These are phyloP conservation scores for Melanotaenia parkinsoni DNA, from an alignment of 2,797 vertebrate species.

Conservation along the genomic window DNA sequence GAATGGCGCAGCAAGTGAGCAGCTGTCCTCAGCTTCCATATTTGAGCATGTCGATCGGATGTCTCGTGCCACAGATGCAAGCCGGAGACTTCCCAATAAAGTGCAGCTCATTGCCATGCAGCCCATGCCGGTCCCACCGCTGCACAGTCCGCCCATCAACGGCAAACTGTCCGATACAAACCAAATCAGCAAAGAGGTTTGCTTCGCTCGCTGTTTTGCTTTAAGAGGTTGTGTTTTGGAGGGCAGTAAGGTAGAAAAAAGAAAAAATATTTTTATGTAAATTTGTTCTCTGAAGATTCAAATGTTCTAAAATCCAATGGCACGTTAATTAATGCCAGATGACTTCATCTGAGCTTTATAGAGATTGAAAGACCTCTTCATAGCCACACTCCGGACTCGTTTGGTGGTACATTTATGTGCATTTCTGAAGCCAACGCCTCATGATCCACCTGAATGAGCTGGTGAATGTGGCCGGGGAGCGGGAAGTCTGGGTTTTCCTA, in stretches of 20 bases:
- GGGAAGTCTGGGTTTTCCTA: too few relatives aligned
- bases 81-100: conserved; percentile 90
- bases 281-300: too few relatives aligned
- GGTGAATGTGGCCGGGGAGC: too few relatives aligned
- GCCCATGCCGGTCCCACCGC: conserved; percentile 89
- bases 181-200: conserved; percentile 95
- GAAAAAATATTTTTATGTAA: not conserved
- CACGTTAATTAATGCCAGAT: not conserved
- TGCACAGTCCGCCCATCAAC: conserved; percentile 81
- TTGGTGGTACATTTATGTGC: too few relatives aligned
- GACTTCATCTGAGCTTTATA: not conserved
- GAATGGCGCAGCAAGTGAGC: conserved; percentile 82
- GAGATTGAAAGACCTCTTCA: not conserved
- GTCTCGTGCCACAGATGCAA: conserved; percentile 87
- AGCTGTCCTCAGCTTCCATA: conserved; percentile 92
- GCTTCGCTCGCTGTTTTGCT: not conserved
- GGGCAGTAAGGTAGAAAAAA: not conserved
- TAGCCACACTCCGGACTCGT: too few relatives aligned
- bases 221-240: not conserved
- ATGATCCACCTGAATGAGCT: too few relatives aligned
- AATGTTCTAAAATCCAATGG: not conserved
- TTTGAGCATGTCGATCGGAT: conserved; percentile 96
- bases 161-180: conserved; percentile 87
- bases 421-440: too few relatives aligned
- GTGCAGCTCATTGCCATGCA: conserved; percentile 99